These are phyloP conservation scores for Pristis pectinata DNA, from an alignment of 2,797 vertebrate genomes.

Conservation along the genomic window DNA sequence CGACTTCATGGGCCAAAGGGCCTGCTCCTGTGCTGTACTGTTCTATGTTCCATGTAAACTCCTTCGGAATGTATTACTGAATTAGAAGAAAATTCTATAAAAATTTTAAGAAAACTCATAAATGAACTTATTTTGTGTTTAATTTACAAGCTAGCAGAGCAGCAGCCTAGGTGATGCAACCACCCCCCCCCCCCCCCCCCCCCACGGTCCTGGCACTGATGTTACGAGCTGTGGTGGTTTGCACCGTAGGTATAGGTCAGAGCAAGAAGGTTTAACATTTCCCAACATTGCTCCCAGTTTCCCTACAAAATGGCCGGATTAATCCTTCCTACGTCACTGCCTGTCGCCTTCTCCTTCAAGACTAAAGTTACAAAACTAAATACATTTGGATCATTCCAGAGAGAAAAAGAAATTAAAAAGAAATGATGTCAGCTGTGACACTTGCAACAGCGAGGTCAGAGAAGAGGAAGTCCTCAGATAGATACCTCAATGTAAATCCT, in stretches of 20 bases:
- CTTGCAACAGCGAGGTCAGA: neutral
- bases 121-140: too few species aligned
- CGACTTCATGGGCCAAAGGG: too few species aligned
- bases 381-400: neutral
- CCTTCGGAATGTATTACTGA: too few species aligned
- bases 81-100: too few species aligned
- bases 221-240: too few species aligned
- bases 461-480: neutral
- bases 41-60: too few species aligned
- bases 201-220: too few species aligned
- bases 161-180: too few species aligned
- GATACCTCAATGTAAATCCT: neutral
- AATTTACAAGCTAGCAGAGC: too few species aligned
- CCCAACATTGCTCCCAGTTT: neutral
- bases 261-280: neutral
- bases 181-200: too few species aligned
- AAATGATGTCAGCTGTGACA: neutral
- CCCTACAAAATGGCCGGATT: neutral
- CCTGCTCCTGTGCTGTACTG: too few species aligned
- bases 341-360: neutral
- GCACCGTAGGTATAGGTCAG: neutral
- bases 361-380: neutral
- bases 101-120: too few species aligned
- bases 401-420: neutral
- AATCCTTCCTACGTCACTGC: neutral